Evolutionary conservation across 2,888 invertebrate species (phyloP).

Genomic region (Aelia acuminata): DNA sequence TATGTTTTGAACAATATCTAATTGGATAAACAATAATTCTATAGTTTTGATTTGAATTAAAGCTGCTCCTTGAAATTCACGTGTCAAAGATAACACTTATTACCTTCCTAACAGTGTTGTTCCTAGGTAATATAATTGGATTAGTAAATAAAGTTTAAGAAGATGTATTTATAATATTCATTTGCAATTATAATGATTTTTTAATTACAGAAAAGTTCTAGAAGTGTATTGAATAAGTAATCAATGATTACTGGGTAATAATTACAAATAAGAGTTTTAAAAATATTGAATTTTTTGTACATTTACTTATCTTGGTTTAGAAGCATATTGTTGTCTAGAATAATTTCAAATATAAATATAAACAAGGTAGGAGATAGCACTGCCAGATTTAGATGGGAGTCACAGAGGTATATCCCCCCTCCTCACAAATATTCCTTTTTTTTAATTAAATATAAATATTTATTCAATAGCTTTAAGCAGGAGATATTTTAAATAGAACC

Average conservation of each 20-base stretch:
- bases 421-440: no score
- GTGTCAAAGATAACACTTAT: conserved; percentile 16
- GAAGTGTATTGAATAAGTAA: not conserved
- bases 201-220: not conserved
- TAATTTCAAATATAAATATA: no score
- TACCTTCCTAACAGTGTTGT: conserved; percentile 35
- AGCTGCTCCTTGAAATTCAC: not conserved
- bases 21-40: not conserved
- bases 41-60: not conserved
- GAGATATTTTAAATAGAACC: not conserved
- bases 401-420: no score
- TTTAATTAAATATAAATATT: not conserved
- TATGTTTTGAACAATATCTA: not conserved
- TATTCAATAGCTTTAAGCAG: not conserved
- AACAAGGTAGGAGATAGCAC: no score
- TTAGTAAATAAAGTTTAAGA: not conserved
- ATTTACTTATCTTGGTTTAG: no score
- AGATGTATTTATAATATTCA: not conserved
- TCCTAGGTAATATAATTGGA: not conserved
- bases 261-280: no score
- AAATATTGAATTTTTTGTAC: no score
- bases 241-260: no score
- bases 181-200: not conserved
- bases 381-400: no score
- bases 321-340: no score